phyloP scores from a whole-genome alignment of 2,797 vertebrate species.

The Pitangus sulphuratus region DNA sequence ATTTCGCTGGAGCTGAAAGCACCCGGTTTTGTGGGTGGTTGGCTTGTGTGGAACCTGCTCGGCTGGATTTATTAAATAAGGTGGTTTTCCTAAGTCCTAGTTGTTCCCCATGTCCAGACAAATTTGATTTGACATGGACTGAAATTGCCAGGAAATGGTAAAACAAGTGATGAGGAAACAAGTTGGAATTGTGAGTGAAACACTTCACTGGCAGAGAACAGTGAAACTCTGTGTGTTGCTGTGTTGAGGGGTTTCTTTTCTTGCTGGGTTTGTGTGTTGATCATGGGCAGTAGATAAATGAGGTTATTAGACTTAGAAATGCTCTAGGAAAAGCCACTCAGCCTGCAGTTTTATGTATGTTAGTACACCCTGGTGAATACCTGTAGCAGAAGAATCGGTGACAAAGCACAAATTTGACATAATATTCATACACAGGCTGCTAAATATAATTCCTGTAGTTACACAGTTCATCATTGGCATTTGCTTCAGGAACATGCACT shows the following conservation, averaged over 20 bases:
- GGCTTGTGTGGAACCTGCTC: constrained; percentile 14
- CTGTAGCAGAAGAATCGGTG: neutral
- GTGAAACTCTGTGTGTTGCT: neutral
- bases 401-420: neutral
- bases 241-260: neutral
- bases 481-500: neutral
- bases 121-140: neutral
- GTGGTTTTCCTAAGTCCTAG: neutral
- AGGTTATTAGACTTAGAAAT: neutral
- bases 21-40: neutral
- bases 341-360: neutral
- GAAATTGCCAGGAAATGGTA: neutral
- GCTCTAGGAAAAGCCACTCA: neutral
- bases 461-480: neutral
- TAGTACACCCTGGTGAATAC: neutral
- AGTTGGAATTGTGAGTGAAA: neutral
- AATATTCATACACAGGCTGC: neutral
- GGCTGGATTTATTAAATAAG: neutral
- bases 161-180: neutral
- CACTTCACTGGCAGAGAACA: neutral
- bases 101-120: neutral
- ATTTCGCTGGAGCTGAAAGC: neutral
- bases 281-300: neutral
- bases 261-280: neutral
- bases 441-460: neutral